These are phyloP conservation scores for Caenorhabditis sp. DNA, from an alignment of 2,888 invertebrate genomes.

Conservation along the genomic window DNA sequence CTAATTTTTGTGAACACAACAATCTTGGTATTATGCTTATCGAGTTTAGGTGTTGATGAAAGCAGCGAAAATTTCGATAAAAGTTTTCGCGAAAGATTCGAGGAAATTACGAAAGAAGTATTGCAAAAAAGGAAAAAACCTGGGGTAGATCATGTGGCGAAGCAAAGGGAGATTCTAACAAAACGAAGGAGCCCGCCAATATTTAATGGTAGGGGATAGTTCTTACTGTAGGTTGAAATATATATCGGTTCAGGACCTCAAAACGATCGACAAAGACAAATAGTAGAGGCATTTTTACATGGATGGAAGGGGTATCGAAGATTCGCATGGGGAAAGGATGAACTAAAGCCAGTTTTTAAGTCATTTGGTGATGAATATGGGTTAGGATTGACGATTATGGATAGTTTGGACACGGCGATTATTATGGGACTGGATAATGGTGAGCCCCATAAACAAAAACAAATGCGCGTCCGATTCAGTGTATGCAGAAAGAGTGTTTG, in stretches of 20 bases:
- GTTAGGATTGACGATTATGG: constrained; percentile 92
- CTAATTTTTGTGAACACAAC: neutral
- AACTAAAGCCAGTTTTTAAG: constrained; percentile 81
- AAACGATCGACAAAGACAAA: constrained; percentile 83
- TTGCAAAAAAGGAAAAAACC: neutral
- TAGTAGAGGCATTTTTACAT: constrained; percentile 87
- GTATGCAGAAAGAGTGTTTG: no score
- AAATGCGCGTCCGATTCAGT: no score
- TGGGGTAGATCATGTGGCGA: neutral
- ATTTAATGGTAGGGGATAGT: constrained; percentile 28
- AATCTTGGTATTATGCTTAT: neutral
- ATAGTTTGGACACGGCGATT: constrained; percentile 91
- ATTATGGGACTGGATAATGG: constrained; percentile 93
- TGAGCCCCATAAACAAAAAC: constrained; percentile 76
- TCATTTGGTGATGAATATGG: constrained; percentile 91
- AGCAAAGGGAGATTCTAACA: constrained; percentile 4
- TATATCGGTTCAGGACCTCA: no score
- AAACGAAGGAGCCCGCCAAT: constrained; percentile 12
- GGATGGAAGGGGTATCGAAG: constrained; percentile 85
- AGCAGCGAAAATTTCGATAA: neutral
- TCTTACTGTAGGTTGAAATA: no score
- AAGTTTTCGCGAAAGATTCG: no score
- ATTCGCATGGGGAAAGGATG: constrained; percentile 96
- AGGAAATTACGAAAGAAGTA: neutral
- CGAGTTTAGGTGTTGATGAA: neutral